These are phyloP conservation scores for Leucoma salicis DNA, from an alignment of 2,888 invertebrate species.

Conservation along the genomic window DNA sequence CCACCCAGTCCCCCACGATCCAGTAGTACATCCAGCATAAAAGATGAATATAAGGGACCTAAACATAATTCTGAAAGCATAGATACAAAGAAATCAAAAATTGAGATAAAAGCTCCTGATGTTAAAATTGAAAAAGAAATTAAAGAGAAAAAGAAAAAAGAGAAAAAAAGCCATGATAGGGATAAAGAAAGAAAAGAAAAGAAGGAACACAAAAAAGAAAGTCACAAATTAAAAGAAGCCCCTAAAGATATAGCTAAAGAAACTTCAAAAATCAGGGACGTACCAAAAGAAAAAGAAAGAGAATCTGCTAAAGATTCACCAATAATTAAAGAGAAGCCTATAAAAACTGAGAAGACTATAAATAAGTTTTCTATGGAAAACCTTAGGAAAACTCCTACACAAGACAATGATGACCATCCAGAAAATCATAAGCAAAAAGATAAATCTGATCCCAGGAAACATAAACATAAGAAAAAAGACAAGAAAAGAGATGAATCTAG, in stretches of 20 bases:
- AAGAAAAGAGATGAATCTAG: conserved; percentile 85
- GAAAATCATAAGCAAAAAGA: conserved; percentile 73
- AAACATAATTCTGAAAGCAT: conserved; percentile 55
- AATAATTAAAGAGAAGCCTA: conserved; percentile 59
- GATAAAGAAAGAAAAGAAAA: conserved; percentile 83
- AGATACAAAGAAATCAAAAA: conserved; percentile 63
- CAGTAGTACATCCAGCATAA: conserved; percentile 68
- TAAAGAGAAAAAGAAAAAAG: conserved; percentile 83
- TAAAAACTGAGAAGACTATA: conserved; percentile 64
- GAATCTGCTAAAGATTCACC: conserved; percentile 56
- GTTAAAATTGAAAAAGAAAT: conserved; percentile 77
- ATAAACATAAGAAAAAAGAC: conserved; percentile 85
- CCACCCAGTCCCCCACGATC: conserved; percentile 63
- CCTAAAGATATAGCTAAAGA: conserved; percentile 63
- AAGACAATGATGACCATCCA: conserved; percentile 58
- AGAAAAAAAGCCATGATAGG: conserved; percentile 84
- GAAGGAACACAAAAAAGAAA: conserved; percentile 83
- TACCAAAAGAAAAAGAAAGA: conserved; percentile 56
- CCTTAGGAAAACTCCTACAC: conserved; percentile 70
- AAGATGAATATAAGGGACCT: conserved; percentile 66
- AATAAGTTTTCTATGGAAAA: conserved; percentile 78
- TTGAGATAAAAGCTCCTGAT: conserved; percentile 78
- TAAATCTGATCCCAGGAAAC: conserved; percentile 76
- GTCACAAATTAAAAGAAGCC: conserved; percentile 69
- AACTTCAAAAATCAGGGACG: conserved; percentile 57